These are phyloP conservation scores for Aythya baeri DNA, from an alignment of 2,113 vertebrate species.

Conservation along the genomic window DNA sequence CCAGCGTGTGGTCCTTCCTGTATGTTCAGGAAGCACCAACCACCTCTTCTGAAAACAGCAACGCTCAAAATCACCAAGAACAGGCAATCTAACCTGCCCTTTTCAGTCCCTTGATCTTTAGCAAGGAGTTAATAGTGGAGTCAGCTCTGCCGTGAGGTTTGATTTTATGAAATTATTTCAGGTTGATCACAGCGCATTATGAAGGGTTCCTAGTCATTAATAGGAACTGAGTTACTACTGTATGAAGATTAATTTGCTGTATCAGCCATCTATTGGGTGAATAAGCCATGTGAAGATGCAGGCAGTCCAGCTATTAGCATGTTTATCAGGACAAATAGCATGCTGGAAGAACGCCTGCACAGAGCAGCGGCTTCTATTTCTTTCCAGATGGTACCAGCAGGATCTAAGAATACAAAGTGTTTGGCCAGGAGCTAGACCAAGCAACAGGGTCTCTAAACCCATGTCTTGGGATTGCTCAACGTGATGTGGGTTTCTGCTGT, in stretches of 20 bases:
- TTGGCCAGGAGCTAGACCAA: not conserved
- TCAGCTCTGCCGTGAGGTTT: not conserved
- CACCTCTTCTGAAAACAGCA: not conserved
- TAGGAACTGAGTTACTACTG: not conserved
- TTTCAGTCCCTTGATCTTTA: not conserved
- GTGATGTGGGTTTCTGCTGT: fast-evolving
- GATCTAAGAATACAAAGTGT: not conserved
- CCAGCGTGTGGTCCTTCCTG: fast-evolving
- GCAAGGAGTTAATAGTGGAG: not conserved
- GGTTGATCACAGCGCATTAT: not conserved
- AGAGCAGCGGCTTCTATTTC: not conserved
- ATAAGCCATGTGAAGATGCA: not conserved
- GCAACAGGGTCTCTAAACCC: no score
- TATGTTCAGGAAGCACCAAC: not conserved
- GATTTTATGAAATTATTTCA: not conserved
- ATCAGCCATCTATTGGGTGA: not conserved
- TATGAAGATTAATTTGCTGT: not conserved
- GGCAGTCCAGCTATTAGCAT: not conserved
- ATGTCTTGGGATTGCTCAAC: fast-evolving
- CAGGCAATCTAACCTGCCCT: not conserved
- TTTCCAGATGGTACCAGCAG: not conserved
- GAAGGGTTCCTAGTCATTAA: not conserved
- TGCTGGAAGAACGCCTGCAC: not conserved
- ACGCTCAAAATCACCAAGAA: not conserved
- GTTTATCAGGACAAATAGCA: not conserved